Evolutionary conservation across 2,797 vertebrate species (phyloP), one percentile per base, ranked within the genome.

Genomic region (Micropoecilia bifurca): DNA sequence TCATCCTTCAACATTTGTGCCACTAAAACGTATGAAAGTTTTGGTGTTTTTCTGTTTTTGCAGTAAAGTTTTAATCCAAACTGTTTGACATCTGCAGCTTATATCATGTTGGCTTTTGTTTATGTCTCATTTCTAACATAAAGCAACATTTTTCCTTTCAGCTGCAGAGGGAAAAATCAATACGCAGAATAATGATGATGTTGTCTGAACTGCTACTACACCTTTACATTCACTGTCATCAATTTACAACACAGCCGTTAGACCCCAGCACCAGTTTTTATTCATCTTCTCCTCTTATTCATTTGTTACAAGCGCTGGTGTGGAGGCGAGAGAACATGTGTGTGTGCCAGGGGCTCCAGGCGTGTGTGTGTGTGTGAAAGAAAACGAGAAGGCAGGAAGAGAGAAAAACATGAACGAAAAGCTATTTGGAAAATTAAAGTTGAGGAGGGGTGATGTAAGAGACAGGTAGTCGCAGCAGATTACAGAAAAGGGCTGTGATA

Each of bases 101-200:
- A 53, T 85, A 89, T 90, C 72, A 85, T 85, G 88, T 85, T 79
- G 83, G 88, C 72, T 88, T 88, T 94, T 92, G 88, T 93, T 94
- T 94, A 90, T 89, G 86, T 92, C 91, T 93, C 75, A 89, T 93
- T 91, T 93, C 77, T 92, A 83, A 92, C 76, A 88, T 73, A 74
- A 86, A 86, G 75, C 85, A 84, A 79, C 76, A 87, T 87, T 55
- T 89, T 66, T 89, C 86, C 83, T 85, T 81, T 91, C 76, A 83
- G 90, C 77, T 74, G 79, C 71, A 71, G 71, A 77, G 80, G 79
- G 57, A 45, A 87, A 94, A 94, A 95, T 95, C 94, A 94, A 95
- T 94, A 89, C 76, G 63, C 72, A 85, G 91, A 92, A 94, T 95
- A 95, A 95, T 93, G 92, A 95, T 88, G 90, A 83, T 73, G 80